These are phyloP conservation scores for Yasuhikotakia modesta DNA, from an alignment of 2,797 vertebrate species.

Conservation along the genomic window DNA sequence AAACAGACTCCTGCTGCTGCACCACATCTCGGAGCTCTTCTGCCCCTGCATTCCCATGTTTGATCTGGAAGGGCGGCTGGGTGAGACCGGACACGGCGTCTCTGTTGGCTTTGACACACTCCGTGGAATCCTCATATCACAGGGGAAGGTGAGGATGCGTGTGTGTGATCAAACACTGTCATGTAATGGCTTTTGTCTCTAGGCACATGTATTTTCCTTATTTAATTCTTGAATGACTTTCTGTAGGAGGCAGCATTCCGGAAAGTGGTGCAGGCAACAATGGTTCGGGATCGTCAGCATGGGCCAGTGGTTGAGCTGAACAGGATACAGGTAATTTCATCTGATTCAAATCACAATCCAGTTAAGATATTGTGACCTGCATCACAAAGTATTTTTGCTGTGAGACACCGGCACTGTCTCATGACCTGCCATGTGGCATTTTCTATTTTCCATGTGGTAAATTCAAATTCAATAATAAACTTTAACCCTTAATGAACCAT, in stretches of 20 bases:
- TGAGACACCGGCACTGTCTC: no score
- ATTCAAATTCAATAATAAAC: no score
- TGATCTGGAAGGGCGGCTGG: slow-evolving; percentile 92
- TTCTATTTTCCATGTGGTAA: background rate
- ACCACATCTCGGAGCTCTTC: slow-evolving; percentile 97
- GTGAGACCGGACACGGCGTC: slow-evolving; percentile 90
- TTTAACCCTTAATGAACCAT: no score
- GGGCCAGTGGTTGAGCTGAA: slow-evolving; percentile 97
- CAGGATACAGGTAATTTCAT: slow-evolving; percentile 88
- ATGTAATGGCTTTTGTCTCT: background rate
- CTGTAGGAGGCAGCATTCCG: slow-evolving; percentile 96
- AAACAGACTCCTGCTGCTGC: slow-evolving; percentile 91
- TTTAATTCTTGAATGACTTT: background rate
- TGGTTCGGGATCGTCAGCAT: slow-evolving; percentile 96
- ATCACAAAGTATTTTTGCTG: no score
- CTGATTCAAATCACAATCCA: background rate
- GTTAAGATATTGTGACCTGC: no score
- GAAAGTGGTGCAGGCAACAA: slow-evolving; percentile 97
- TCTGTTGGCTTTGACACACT: slow-evolving; percentile 92
- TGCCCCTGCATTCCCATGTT: slow-evolving; percentile 99
- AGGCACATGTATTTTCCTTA: background rate
- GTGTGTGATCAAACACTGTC: background rate
- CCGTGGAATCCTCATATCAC: slow-evolving; percentile 94
- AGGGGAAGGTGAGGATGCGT: slow-evolving; percentile 87
- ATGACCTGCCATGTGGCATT: background rate